Evolutionary conservation across 1,140 invertebrate species (phyloP).

Genomic region (Heterodera carotae): DNA sequence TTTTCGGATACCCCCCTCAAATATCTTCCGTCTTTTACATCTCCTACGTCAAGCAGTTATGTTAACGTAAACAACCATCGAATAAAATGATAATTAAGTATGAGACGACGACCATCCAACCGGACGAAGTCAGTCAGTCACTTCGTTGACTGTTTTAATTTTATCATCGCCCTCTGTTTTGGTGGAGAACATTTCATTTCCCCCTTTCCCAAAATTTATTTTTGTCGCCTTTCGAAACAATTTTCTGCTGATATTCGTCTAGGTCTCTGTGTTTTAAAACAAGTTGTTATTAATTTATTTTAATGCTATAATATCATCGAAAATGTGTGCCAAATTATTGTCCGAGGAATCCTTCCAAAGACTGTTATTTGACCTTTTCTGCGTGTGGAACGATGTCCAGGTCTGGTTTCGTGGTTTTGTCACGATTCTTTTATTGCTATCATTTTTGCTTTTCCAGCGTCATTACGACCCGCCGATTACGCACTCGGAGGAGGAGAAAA

Average conservation of each 20-base stretch:
- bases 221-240: not conserved
- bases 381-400: conserved; percentile 64
- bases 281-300: too few species aligned
- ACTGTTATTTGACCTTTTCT: conserved; percentile 63
- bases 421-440: not conserved
- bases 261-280: too few species aligned
- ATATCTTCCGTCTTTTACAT: too few species aligned
- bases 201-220: not conserved
- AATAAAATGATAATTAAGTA: too few species aligned
- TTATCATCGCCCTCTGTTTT: not conserved
- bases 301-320: conserved; percentile 1
- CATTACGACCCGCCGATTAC: conserved; percentile 65
- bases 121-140: not conserved
- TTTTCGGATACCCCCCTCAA: too few species aligned
- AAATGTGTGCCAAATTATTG: conserved; percentile 47
- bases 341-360: conserved; percentile 63
- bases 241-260: not conserved
- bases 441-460: conserved; percentile 37
- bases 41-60: too few species aligned
- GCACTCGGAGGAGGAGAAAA: conserved; percentile 61
- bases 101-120: not conserved
- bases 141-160: not conserved
- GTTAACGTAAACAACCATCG: too few species aligned
- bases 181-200: not conserved
- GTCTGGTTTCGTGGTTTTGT: not conserved